phyloP scores from a whole-genome alignment of 2,797 vertebrate genomes.

The Meriones psammophilus region DNA sequence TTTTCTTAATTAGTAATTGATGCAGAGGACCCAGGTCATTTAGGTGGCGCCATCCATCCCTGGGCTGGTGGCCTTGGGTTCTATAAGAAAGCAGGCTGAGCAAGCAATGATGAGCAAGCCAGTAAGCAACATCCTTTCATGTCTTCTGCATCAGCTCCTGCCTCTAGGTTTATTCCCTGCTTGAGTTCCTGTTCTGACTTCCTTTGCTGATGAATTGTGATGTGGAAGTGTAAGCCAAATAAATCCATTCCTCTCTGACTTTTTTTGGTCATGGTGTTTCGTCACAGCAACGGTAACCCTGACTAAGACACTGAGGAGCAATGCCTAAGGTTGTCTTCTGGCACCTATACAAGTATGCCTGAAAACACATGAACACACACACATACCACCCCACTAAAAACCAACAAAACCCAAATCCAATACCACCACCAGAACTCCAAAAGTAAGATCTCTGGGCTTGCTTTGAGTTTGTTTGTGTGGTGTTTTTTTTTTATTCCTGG shows the following conservation, averaged over 20 bases:
- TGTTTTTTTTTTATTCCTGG: not conserved
- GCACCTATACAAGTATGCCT: not conserved
- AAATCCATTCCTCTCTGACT: not conserved
- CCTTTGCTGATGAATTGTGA: not conserved
- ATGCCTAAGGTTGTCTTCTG: not conserved
- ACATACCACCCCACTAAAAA: not conserved
- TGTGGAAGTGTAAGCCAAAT: not conserved
- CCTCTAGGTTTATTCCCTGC: not conserved
- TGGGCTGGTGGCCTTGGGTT: not conserved
- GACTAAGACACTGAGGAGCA: not conserved
- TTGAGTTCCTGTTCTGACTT: not conserved
- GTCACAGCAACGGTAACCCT: not conserved
- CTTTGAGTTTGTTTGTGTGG: not conserved
- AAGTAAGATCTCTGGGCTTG: not conserved
- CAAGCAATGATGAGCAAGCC: not conserved
- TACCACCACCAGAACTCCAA: not conserved
- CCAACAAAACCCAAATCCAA: not conserved
- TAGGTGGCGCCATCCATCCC: not conserved
- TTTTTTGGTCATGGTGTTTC: not conserved
- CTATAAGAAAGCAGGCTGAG: not conserved
- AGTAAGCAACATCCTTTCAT: not conserved
- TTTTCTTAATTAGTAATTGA: not conserved
- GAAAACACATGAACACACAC: not conserved
- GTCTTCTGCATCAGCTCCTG: too few relatives aligned
- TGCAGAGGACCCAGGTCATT: not conserved